Conservation (phyloP, 1,140 invertebrate genomes). For the Euura lappo region DNA sequence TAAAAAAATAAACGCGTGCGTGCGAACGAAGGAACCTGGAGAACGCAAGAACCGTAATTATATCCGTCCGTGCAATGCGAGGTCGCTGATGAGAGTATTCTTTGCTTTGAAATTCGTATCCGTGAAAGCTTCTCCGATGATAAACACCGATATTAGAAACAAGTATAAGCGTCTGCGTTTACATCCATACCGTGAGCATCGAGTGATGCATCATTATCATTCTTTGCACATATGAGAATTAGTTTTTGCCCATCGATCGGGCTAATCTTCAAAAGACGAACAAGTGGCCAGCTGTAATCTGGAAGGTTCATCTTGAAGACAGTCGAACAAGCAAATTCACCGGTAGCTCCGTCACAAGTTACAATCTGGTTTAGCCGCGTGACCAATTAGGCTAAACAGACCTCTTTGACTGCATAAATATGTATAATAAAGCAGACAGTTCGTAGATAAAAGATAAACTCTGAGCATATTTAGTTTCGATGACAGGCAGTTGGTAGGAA, state of each 20-base stretch:
- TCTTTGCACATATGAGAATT: too few relatives aligned
- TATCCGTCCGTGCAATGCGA: background rate
- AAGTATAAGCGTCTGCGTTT: too few relatives aligned
- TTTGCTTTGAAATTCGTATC: background rate
- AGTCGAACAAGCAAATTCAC: background rate
- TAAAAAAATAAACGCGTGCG: background rate
- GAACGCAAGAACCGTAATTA: background rate
- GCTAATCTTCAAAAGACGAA: background rate
- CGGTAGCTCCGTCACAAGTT: background rate
- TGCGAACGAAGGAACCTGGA: background rate
- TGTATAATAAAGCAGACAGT: background rate
- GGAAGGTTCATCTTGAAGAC: background rate
- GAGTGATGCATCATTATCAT: too few relatives aligned
- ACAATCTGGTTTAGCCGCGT: conserved; percentile 2
- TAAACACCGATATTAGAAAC: background rate
- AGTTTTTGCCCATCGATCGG: background rate
- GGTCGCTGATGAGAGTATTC: background rate
- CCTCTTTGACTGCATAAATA: conserved; percentile 7
- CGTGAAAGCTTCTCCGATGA: background rate
- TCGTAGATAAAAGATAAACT: conserved; percentile 10
- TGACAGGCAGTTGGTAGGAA: conserved; percentile 6
- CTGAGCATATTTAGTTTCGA: conserved; percentile 11
- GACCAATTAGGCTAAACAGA: conserved; percentile 12
- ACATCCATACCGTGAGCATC: too few relatives aligned
- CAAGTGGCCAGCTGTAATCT: background rate